Evolutionary conservation across 1,140 invertebrate genomes (phyloP), one percentile per base, ranked within the genome.

Genomic region (Drosophila bocki): DNA sequence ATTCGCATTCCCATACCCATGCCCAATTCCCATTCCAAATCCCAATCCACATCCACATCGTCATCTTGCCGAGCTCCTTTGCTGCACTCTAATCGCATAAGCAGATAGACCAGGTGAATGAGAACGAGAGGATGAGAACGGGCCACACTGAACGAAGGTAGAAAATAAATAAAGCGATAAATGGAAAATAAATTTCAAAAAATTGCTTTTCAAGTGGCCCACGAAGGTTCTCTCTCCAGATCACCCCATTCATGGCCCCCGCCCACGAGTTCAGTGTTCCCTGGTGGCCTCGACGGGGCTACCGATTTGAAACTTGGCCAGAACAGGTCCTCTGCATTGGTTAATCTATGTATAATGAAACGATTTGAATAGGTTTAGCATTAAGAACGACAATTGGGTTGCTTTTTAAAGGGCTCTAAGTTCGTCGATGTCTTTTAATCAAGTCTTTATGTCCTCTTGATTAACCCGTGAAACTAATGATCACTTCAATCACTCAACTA

Each of bases 151-250:
- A 77, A 83, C 72, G 75, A 78, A 65, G 80, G 74, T 78, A 80
- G 37, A 78, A 83, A 88, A 84, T 84, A 90, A 88, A 88, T 90
- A 90, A 88, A 88, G 80, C 85, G 82, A 88, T 90, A 88, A 88
- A 88, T 88, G 72, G 69, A 84, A 90, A 88, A 88, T 81, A 88
- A 90, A 88, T 90, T 90, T 87, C 56, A 51, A 74, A 72, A 87
- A 88, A 88, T 84, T 88, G 80, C 77, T 90, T 81, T 90, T 88
- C 85, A 90, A 88, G 84, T 90, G 85, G 85, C 51, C 65, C 37
- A 53, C 65, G 67, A 64, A 64, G 72, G 68, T 68, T 81, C 61
- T 58, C 19, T 9, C 17, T 22, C 4, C 35, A 32, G 41, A n/a
- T 42, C 39, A 39, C 42, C 60, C 50, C 39, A 35, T 35, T 67